These are phyloP conservation scores for Rhabdomys pumilio DNA, from an alignment of 2,797 vertebrate genomes.

Conservation along the genomic window DNA sequence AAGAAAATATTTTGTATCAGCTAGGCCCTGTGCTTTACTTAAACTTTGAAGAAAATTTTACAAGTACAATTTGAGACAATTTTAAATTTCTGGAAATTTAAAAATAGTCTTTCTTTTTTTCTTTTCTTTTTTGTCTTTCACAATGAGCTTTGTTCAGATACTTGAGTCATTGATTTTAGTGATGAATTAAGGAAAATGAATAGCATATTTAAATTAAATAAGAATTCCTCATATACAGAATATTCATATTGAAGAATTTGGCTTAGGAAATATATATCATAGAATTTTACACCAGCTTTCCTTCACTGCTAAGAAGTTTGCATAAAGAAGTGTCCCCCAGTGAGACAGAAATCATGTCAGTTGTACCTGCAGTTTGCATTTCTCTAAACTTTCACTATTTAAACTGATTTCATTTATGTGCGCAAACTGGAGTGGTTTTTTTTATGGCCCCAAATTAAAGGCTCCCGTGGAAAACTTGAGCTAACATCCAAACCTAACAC, in stretches of 20 bases:
- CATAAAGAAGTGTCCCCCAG: slow-evolving; percentile 60
- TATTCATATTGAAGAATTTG: slow-evolving; percentile 37
- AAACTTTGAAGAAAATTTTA: background rate
- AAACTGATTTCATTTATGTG: slow-evolving; percentile 76
- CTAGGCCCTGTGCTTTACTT: slow-evolving; percentile 13
- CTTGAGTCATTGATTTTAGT: slow-evolving; percentile 59
- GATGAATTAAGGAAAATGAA: slow-evolving; percentile 24
- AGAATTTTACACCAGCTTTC: slow-evolving; percentile 53
- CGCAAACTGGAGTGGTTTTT: slow-evolving; percentile 56
- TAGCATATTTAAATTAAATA: slow-evolving; percentile 74
- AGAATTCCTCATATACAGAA: slow-evolving; percentile 40
- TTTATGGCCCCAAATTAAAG: slow-evolving; percentile 80
- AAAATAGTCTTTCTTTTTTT: background rate
- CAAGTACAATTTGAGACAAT: slow-evolving; percentile 41
- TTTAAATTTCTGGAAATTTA: background rate
- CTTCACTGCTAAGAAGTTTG: slow-evolving; percentile 70
- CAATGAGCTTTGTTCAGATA: background rate
- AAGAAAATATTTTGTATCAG: background rate
- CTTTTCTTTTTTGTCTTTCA: background rate
- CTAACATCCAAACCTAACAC: slow-evolving; percentile 55
- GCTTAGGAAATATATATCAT: slow-evolving; percentile 8
- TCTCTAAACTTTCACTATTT: slow-evolving; percentile 71
- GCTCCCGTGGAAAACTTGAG: slow-evolving; percentile 80
- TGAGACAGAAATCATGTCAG: slow-evolving; percentile 48
- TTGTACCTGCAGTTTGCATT: slow-evolving; percentile 70